phyloP scores from a whole-genome alignment of 2,888 invertebrate genomes.

The Bombyx huttoni region DNA sequence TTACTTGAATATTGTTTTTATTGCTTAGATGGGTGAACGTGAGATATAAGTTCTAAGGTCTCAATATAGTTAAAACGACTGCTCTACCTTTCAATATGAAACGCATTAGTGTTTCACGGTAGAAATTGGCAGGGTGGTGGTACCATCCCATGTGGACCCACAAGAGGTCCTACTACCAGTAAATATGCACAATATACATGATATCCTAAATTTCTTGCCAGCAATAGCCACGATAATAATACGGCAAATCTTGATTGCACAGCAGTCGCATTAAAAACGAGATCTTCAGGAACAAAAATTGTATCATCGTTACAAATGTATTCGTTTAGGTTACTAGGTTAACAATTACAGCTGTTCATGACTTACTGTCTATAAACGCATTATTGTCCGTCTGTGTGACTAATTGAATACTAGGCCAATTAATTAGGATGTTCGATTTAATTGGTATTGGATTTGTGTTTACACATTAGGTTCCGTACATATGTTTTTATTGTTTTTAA shows the following conservation, averaged over 20 bases:
- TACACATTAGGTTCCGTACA: background rate
- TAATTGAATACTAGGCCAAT: slow-evolving; percentile 35
- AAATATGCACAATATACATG: too few relatives aligned
- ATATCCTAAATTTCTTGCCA: too few relatives aligned
- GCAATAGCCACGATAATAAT: background rate
- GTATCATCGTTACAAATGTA: slow-evolving; percentile 6
- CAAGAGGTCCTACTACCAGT: too few relatives aligned
- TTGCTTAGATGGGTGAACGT: too few relatives aligned
- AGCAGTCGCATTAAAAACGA: background rate
- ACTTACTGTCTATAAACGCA: slow-evolving; percentile 11
- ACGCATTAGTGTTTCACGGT: too few relatives aligned
- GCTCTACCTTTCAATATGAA: too few relatives aligned
- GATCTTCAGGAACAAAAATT: background rate
- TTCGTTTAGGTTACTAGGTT: slow-evolving; percentile 14
- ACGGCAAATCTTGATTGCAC: background rate
- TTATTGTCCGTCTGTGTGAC: slow-evolving; percentile 21
- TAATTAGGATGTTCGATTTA: slow-evolving; percentile 3
- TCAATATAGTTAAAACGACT: too few relatives aligned
- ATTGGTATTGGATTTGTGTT: background rate
- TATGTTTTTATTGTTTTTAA: background rate
- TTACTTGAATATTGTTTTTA: too few relatives aligned
- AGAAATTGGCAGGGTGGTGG: too few relatives aligned
- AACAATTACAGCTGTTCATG: slow-evolving; percentile 10
- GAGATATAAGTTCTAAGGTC: too few relatives aligned
- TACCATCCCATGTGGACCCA: too few relatives aligned